A percentile compares a stretch with the other conserved stretches of the same genome.
Evolutionary conservation across 2,113 vertebrate species (phyloP).

Genomic region (Semicossyphus pulcher): DNA sequence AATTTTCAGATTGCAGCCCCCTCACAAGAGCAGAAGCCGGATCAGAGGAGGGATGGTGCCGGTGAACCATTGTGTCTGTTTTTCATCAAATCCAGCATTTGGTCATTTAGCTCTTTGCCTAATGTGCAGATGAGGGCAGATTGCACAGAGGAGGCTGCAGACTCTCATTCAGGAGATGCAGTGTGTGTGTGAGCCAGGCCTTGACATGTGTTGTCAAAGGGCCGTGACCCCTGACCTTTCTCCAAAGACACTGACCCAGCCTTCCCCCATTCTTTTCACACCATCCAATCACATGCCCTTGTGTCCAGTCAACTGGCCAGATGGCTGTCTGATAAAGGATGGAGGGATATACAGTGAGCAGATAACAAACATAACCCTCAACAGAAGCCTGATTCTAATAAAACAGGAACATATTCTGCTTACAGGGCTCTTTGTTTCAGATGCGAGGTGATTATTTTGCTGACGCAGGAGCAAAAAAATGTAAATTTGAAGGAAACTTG

Average conservation of each 20-base stretch:
- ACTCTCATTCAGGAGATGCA: slow-evolving; percentile 78
- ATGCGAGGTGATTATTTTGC: neutral
- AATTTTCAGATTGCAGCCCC: slow-evolving; percentile 7
- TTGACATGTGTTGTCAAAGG: slow-evolving; percentile 86
- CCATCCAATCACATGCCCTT: slow-evolving; percentile 81
- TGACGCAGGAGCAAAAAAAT: neutral
- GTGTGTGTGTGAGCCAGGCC: slow-evolving; percentile 79
- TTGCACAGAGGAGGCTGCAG: slow-evolving; percentile 63
- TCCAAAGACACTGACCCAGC: slow-evolving; percentile 81
- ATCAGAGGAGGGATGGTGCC: slow-evolving; percentile 33
- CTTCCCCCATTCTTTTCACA: slow-evolving; percentile 81
- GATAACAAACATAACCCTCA: slow-evolving; percentile 41
- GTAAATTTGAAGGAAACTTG: slow-evolving; percentile 21
- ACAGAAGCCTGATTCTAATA: slow-evolving; percentile 19
- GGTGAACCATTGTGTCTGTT: slow-evolving; percentile 62
- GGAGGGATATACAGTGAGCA: slow-evolving; percentile 71
- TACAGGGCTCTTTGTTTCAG: neutral
- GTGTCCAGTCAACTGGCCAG: slow-evolving; percentile 78
- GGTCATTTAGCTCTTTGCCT: slow-evolving; percentile 59
- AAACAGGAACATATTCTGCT: neutral
- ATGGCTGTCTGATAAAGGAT: slow-evolving; percentile 83
- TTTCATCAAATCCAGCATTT: slow-evolving; percentile 69
- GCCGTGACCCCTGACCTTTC: slow-evolving; percentile 86
- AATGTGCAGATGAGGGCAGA: slow-evolving; percentile 72
- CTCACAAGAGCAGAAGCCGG: slow-evolving; percentile 30